Conservation (phyloP, 1,140 invertebrate species). For the Eriosoma lanigerum region DNA sequence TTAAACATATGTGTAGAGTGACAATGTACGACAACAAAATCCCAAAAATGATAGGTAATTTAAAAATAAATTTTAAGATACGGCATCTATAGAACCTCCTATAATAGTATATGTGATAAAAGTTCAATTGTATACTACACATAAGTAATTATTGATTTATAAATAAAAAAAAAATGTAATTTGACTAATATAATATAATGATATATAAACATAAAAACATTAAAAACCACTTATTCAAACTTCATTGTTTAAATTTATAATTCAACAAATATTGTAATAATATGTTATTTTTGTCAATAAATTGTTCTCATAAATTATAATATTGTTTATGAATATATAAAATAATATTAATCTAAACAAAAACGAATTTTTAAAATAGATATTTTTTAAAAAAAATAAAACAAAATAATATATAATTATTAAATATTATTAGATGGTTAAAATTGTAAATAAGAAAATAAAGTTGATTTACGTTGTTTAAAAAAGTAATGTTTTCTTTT, state of each 20-base stretch:
- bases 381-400: too few species aligned
- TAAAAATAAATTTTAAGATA: too few species aligned
- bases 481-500: not conserved
- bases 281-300: not conserved
- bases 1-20: too few species aligned
- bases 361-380: not conserved
- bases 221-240: not conserved
- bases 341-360: not conserved
- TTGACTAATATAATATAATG: not conserved
- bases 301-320: slow-evolving; percentile 4
- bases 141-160: too few species aligned
- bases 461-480: not conserved
- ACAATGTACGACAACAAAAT: too few species aligned
- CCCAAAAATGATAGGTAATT: too few species aligned
- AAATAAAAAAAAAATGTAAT: not conserved
- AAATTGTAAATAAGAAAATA: slow-evolving; percentile 6
- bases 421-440: not conserved
- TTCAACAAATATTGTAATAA: not conserved
- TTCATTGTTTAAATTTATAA: not conserved
- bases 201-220: not conserved
- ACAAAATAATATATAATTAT: too few species aligned
- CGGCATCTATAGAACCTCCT: not conserved
- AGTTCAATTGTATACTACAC: not conserved
- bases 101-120: not conserved
- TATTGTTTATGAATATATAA: not conserved